A percentile compares a stretch with the other conserved stretches of the same genome.
phyloP scores from a whole-genome alignment of 2,113 vertebrate species.

The Macroglossus sobrinus region DNA sequence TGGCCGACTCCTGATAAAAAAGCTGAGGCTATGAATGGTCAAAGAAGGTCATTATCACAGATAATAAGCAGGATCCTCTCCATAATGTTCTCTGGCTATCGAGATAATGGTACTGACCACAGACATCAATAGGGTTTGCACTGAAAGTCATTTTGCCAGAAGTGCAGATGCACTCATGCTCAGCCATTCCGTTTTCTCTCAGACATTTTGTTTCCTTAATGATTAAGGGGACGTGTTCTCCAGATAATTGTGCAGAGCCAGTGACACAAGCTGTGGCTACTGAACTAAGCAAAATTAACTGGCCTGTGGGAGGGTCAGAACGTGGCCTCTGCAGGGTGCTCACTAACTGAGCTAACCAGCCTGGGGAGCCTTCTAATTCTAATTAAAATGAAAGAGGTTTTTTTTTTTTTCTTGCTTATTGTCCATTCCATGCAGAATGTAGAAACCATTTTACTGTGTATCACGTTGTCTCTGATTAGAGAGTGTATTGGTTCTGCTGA shows the following conservation, averaged over 20 bases:
- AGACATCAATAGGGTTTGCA: neutral
- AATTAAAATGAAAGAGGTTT: conserved; percentile 38
- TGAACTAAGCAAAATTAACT: conserved; percentile 18
- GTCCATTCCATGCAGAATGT: neutral
- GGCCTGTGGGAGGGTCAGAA: neutral
- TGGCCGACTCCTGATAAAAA: neutral
- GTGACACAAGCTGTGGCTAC: conserved; percentile 21
- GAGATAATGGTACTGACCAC: neutral
- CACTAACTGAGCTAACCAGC: neutral
- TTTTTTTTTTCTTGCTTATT: neutral
- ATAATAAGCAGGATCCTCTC: neutral
- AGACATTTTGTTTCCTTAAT: neutral
- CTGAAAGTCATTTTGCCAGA: neutral
- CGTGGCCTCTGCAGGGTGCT: neutral
- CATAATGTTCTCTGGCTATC: neutral
- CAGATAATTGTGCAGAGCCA: neutral
- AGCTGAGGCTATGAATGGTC: neutral
- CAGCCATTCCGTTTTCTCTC: neutral
- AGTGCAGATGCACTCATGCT: neutral
- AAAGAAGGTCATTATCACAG: neutral
- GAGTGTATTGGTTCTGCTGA: neutral
- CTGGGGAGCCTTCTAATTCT: neutral
- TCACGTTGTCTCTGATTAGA: neutral
- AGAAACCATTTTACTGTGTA: neutral
- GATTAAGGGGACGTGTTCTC: neutral